These are phyloP conservation scores for Gallinago nigripennis DNA, from an alignment of 2,797 vertebrate genomes.

Conservation along the genomic window DNA sequence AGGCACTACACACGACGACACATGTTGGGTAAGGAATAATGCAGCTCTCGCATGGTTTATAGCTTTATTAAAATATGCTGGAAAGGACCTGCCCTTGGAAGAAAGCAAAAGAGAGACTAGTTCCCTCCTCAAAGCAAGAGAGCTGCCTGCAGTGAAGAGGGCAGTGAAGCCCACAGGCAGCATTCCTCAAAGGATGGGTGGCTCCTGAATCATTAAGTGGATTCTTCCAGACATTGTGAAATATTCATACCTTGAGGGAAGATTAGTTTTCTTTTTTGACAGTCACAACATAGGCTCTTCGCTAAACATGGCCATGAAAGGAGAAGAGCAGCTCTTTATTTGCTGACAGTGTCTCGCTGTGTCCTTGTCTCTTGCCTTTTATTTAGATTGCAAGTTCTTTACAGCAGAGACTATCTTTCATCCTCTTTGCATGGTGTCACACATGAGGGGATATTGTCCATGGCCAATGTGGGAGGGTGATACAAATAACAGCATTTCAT, in stretches of 20 bases:
- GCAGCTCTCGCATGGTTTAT: background rate
- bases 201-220: background rate
- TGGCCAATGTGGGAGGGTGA: background rate
- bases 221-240: conserved; percentile 9
- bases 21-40: background rate
- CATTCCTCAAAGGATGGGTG: conserved; percentile 11
- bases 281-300: background rate
- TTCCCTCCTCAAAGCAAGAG: background rate
- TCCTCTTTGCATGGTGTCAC: background rate
- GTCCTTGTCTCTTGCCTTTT: background rate
- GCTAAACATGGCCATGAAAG: background rate
- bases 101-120: background rate
- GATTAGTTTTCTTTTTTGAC: background rate
- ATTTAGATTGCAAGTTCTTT: background rate
- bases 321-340: background rate
- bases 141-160: background rate
- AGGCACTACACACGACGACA: background rate
- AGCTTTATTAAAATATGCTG: background rate
- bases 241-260: conserved; percentile 15
- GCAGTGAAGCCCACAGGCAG: background rate
- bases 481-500: background rate
- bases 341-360: background rate
- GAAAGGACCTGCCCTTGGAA: conserved; percentile 17
- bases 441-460: background rate
- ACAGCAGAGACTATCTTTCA: background rate